Evolutionary conservation across 2,888 invertebrate genomes (phyloP).

Genomic region (Tuta absoluta): DNA sequence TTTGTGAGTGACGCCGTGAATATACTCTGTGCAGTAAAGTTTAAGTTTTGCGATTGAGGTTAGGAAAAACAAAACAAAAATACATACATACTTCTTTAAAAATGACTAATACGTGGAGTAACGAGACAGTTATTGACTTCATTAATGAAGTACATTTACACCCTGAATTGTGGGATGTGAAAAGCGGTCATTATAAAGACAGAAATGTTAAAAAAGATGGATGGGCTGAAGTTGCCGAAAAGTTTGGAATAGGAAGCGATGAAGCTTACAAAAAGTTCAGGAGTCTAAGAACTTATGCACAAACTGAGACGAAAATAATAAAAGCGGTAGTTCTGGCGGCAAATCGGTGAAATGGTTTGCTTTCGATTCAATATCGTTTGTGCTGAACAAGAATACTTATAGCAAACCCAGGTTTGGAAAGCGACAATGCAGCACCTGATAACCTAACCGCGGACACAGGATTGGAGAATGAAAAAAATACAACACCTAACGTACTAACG

Average conservation of each 20-base stretch:
- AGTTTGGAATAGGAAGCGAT: slow-evolving; percentile 31
- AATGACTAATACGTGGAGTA: slow-evolving; percentile 20
- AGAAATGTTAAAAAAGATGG: slow-evolving; percentile 36
- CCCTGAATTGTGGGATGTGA: slow-evolving; percentile 20
- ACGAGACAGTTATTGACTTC: slow-evolving; percentile 24
- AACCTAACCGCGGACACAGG: slow-evolving; percentile 7
- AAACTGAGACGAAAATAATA: slow-evolving; percentile 33
- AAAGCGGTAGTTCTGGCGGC: slow-evolving; percentile 35
- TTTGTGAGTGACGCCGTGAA: slow-evolving; percentile 36
- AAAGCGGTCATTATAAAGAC: slow-evolving; percentile 26
- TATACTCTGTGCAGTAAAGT: slow-evolving; percentile 39
- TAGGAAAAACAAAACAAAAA: slow-evolving; percentile 40
- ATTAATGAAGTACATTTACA: slow-evolving; percentile 28
- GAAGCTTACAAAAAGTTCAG: slow-evolving; percentile 39
- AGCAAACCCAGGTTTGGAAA: slow-evolving; percentile 34
- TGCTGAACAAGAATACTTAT: slow-evolving; percentile 37
- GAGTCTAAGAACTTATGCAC: slow-evolving; percentile 37
- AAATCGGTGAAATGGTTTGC: slow-evolving; percentile 35
- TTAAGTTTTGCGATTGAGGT: slow-evolving; percentile 43
- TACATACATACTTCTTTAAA: slow-evolving; percentile 38
- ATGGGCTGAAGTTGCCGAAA: slow-evolving; percentile 33
- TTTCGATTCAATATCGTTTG: slow-evolving; percentile 39
- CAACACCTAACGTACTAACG: slow-evolving; percentile 6
- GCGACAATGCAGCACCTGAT: slow-evolving; percentile 23
- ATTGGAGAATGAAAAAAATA: slow-evolving; percentile 1